Percentiles rank a stretch among this genome's conserved stretches.
Conservation (phyloP, 2,888 invertebrate genomes). For the Cosmopolites sordidus region DNA sequence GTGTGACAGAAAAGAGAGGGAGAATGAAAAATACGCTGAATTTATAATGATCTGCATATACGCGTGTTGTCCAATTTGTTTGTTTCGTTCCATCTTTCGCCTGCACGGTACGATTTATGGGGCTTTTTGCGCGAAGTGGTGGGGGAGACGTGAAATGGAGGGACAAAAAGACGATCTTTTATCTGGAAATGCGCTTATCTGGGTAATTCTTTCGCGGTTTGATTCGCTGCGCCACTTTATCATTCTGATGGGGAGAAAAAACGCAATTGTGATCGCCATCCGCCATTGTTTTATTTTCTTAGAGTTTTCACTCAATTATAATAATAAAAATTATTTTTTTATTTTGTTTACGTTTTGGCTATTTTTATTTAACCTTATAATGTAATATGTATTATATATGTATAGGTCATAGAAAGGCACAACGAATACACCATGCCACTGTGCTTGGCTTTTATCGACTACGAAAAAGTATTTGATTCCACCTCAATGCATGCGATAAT, state of each 20-base stretch:
- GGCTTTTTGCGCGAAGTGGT: neutral
- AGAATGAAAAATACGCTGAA: conserved; percentile 20
- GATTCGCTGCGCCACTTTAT: neutral
- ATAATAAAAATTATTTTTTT: neutral
- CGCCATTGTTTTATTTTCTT: neutral
- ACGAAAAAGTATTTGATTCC: no score
- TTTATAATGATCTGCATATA: conserved; percentile 23
- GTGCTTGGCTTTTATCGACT: no score
- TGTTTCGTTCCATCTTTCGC: conserved; percentile 1
- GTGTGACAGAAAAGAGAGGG: neutral
- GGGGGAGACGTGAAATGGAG: no score
- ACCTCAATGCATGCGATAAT: no score
- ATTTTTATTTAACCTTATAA: no score
- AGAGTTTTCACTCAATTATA: neutral
- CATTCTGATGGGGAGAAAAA: neutral
- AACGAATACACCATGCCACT: no score
- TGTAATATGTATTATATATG: no score
- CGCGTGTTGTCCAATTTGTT: conserved; percentile 22
- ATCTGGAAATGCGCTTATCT: neutral
- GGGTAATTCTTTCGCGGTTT: conserved; percentile 1
- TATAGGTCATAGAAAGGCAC: no score
- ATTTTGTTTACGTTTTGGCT: no score
- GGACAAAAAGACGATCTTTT: neutral
- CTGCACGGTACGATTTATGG: neutral
- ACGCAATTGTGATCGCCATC: neutral